Conservation (phyloP, 2,113 vertebrate genomes). For the Narcine bancroftii region DNA sequence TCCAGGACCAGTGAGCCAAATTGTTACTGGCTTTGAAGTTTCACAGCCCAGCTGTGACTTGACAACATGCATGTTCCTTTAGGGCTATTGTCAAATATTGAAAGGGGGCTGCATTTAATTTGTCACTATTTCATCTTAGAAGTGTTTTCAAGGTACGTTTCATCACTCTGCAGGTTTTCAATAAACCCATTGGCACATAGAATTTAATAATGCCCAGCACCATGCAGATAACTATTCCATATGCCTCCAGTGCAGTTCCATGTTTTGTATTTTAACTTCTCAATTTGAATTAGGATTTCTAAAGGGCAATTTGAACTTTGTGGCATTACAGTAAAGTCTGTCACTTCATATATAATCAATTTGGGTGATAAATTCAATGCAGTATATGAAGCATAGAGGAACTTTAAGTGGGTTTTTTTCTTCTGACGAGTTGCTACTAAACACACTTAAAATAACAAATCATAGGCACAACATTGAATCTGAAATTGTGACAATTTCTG, state of each 20-base stretch:
- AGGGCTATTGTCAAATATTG: background rate
- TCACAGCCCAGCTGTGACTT: background rate
- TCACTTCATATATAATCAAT: background rate
- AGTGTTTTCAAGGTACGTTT: background rate
- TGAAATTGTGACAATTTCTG: conserved; percentile 1
- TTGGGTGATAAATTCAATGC: background rate
- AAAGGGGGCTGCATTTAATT: background rate
- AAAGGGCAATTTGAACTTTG: background rate
- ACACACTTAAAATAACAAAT: background rate
- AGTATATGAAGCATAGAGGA: background rate
- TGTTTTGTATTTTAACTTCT: background rate
- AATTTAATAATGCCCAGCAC: background rate
- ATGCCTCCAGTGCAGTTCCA: no score
- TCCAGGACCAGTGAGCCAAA: background rate
- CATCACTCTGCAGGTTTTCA: background rate
- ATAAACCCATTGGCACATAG: background rate
- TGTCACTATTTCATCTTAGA: background rate
- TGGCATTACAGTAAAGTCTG: background rate
- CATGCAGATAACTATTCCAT: background rate
- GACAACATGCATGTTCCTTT: background rate
- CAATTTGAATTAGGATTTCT: background rate
- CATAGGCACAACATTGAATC: background rate
- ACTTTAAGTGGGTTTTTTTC: background rate
- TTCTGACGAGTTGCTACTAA: background rate
- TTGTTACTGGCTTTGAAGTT: background rate